Base-by-base conservation (phyloP, 2,797 vertebrate species). In the Delichon dasypus region DNA sequence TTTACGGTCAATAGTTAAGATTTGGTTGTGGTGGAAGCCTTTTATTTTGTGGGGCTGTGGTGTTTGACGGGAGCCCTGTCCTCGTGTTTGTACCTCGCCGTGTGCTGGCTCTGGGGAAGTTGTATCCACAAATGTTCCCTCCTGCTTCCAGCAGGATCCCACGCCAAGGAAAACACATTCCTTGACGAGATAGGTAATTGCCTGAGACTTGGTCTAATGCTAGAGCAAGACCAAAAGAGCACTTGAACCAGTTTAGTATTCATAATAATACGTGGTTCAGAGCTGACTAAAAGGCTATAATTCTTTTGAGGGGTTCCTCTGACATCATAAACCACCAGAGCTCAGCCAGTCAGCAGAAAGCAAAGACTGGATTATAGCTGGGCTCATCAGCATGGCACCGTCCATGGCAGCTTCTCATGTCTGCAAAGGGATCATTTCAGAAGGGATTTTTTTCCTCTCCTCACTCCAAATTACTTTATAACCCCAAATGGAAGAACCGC, bases 291-390 rank as follows among this genome's bases (percentile, higher is more conserved):
- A 96, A 98, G 96, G 97, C 97, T 98, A 95, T 98, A 97, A 98
- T 97, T 98, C 97, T 97, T 96, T 94, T 95, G 97, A 97, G 92
- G 97, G 96, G 97, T 97, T 97, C 97, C 97, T 94, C 91, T 98
- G 97, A 97, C 97, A 97, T 97, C 97, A 98, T 96, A 96, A 94
- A 97, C 97, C 97, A 80, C 93, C 62, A 95, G 97, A 95, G 96
- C 90, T 94, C 65, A 85, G 88, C 93, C 95, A 71, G 96, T 97
- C 97, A 98, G 97, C 97, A 97, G 97, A 98, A 97, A 92, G 89
- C 76, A 95, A 82, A 93, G 96, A 64, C 1, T 92, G 96, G 94
- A 91, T 97, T 97, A 97, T 96, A 93, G 75, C 68, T 87, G 90
- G 93, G 78, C 95, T 89, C 62, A 74, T 93, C 93, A 89, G 62